Evolutionary conservation across 2,888 invertebrate species (phyloP), one percentile per base, ranked within the genome.

Genomic region (Melanostoma scalare): DNA sequence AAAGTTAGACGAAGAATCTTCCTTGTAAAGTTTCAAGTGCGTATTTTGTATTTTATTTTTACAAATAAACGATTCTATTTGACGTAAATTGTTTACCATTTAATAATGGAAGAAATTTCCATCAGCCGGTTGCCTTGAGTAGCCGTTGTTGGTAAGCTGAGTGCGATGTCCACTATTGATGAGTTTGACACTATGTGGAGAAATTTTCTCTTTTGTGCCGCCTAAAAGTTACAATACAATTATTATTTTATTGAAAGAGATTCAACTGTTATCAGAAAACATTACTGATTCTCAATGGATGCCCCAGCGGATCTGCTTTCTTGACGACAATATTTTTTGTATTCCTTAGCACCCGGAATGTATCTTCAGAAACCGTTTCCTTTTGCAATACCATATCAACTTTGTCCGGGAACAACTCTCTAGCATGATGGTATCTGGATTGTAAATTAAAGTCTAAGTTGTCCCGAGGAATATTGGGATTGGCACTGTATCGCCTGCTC

Each of bases 101-200:
- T 92, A 95, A 89, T 95, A 95, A 88, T 94, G 94, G 91, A 94
- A 95, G 80, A 94, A 93, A 61, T 94, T 94, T 86, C 95, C 95
- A 86, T 95, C 96, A 52, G 95, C 94, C 5, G 94, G 93, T 90
- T 96, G 96, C 86, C 96, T 93, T 76, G 95, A 95, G 91, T 94
- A 96, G 2, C 96, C 96, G 80, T 95, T 95, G 90, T 96, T 96
- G 33, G 96, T 96, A 90, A 95, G 94, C 86, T 96, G 95, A 9
- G 94, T 94, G 89, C 96, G 96, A 44, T 95, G 95, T 3, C 96
- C 95, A n/a, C 95, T 95, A 89, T 95, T 95, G 92, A 96, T 96
- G 69, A 96, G 91, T 91, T 96, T 96, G 58, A 96, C 93, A 87
- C 94, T 94, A 90, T 94, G 94, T 5, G 95, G 95, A 85, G 95